Percentiles rank a stretch among this genome's conserved stretches.
Conservation (phyloP, 2,113 vertebrate genomes). For the Pterocles gutturalis region DNA sequence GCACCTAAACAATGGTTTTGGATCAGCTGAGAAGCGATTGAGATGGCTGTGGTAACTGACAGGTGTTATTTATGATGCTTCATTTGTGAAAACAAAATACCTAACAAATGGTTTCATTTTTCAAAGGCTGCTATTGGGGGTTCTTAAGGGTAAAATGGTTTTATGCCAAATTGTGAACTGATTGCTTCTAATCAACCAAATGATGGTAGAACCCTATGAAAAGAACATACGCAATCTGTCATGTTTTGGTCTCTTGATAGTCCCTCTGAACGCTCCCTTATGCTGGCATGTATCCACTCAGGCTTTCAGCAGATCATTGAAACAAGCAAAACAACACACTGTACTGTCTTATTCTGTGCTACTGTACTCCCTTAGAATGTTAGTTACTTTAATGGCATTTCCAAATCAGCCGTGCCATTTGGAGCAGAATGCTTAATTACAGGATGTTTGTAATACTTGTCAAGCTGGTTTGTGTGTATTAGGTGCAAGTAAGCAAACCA, state of each 20-base stretch:
- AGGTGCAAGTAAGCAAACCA: neutral
- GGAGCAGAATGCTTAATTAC: constrained; percentile 50
- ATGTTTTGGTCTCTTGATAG: constrained; percentile 2
- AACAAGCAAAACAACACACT: neutral
- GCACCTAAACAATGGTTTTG: neutral
- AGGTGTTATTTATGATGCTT: constrained; percentile 55
- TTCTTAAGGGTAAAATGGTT: constrained; percentile 8
- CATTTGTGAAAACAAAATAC: constrained; percentile 19
- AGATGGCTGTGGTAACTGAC: constrained; percentile 15
- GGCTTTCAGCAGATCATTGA: constrained; percentile 15
- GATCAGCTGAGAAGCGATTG: neutral
- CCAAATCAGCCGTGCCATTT: constrained; percentile 13
- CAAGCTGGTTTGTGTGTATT: constrained; percentile 12
- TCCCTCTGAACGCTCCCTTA: neutral
- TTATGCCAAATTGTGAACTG: constrained; percentile 53
- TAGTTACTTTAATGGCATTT: constrained; percentile 6
- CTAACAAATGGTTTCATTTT: constrained; percentile 40
- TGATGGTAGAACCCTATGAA: constrained; percentile 27
- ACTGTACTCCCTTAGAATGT: neutral
- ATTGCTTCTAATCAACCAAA: constrained; percentile 62
- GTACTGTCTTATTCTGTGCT: neutral
- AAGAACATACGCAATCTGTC: constrained; percentile 9
- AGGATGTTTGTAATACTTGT: constrained; percentile 41
- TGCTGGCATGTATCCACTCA: neutral
- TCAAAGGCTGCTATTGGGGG: constrained; percentile 1